Evolutionary conservation across 2,113 vertebrate species (phyloP).

Genomic region (Myrmecophaga tridactyla): DNA sequence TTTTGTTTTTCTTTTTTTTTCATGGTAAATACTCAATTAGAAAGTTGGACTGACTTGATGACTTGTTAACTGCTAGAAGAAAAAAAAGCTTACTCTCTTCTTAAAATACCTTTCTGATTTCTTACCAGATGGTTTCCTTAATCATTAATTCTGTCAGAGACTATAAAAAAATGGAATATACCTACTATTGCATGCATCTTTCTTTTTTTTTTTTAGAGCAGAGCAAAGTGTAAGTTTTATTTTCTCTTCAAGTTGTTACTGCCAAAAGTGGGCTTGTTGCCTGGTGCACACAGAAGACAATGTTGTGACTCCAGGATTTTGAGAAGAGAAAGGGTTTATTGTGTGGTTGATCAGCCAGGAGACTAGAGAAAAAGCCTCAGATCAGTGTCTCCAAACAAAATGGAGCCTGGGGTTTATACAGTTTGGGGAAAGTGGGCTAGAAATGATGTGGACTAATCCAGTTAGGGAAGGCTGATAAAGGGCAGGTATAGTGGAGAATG

Average conservation of each 20-base stretch:
- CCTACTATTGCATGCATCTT: not conserved
- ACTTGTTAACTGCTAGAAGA: not conserved
- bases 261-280: too few relatives aligned
- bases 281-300: too few relatives aligned
- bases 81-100: not conserved
- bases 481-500: too few relatives aligned
- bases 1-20: not conserved
- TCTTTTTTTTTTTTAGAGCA: not conserved
- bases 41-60: not conserved
- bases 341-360: too few relatives aligned
- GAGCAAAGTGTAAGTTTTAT: not conserved
- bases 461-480: too few relatives aligned
- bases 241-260: not conserved
- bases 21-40: not conserved
- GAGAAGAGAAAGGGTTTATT: too few relatives aligned
- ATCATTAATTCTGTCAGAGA: not conserved
- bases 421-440: too few relatives aligned
- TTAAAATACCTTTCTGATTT: conserved; percentile 26
- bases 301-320: too few relatives aligned
- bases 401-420: too few relatives aligned
- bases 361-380: too few relatives aligned
- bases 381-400: too few relatives aligned
- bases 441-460: too few relatives aligned
- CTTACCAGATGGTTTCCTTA: not conserved
- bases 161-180: not conserved